Conservation (phyloP, 2,113 vertebrate species). For the Bambusicola thoracicus region DNA sequence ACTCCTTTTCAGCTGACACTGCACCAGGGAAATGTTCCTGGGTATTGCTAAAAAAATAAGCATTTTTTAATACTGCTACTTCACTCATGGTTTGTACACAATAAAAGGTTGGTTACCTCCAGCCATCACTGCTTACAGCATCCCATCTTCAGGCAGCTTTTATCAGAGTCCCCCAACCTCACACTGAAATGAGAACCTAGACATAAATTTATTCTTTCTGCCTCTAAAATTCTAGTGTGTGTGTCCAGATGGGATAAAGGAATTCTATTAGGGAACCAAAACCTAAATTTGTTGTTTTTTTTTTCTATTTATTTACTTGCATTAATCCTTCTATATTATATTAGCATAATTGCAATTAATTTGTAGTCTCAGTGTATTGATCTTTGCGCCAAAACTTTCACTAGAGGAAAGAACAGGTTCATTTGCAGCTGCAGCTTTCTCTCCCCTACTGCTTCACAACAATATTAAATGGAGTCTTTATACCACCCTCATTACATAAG, state of each 20-base stretch:
- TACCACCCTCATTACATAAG: background rate
- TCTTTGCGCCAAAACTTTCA: constrained; percentile 4
- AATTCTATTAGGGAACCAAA: background rate
- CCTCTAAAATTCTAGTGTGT: background rate
- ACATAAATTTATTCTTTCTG: background rate
- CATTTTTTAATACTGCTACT: background rate
- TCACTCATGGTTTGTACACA: background rate
- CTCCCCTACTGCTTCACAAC: background rate
- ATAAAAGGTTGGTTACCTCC: background rate
- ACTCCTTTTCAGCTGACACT: background rate
- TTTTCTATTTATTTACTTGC: background rate
- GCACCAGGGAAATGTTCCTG: background rate
- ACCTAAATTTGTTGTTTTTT: background rate
- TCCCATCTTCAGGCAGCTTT: background rate
- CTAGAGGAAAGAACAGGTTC: background rate
- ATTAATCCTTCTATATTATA: background rate
- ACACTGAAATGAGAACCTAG: background rate
- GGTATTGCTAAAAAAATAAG: background rate
- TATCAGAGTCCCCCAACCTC: background rate
- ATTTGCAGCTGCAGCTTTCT: background rate
- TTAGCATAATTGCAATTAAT: background rate
- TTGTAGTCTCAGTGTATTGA: background rate
- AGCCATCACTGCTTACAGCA: background rate
- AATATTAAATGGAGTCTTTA: background rate
- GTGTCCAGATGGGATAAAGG: background rate